phyloP scores from a whole-genome alignment of 1,140 invertebrate genomes.

The Drosophila pseudoananassae region DNA sequence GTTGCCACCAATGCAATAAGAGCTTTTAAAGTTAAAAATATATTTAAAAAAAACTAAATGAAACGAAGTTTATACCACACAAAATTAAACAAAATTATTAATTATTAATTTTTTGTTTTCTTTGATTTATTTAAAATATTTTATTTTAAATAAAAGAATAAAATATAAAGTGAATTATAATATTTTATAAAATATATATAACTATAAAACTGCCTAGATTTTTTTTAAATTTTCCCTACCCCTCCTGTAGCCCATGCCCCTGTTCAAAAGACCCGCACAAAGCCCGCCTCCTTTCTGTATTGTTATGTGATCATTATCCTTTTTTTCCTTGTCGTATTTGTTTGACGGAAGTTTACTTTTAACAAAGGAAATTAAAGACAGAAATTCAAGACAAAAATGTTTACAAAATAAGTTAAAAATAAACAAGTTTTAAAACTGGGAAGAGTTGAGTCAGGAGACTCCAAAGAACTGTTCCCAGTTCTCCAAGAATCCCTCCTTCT shows the following conservation, averaged over 20 bases:
- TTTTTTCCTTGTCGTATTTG: not conserved
- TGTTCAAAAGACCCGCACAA: constrained; percentile 1
- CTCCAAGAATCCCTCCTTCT: not conserved
- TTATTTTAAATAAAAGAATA: too few species aligned
- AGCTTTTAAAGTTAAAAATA: too few species aligned
- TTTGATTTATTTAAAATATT: too few species aligned
- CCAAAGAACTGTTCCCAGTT: constrained; percentile 3
- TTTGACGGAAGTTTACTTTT: constrained; percentile 34
- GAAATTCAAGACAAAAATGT: constrained; percentile 2
- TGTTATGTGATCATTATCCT: constrained; percentile 57
- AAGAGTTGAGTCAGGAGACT: not conserved
- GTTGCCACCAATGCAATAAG: too few species aligned
- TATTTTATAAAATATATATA: too few species aligned
- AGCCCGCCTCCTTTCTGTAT: constrained; percentile 15
- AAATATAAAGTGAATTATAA: too few species aligned
- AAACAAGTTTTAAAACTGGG: not conserved
- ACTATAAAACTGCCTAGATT: too few species aligned
- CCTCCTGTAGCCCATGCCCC: not conserved
- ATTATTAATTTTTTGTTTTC: too few species aligned
- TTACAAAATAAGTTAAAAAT: not conserved
- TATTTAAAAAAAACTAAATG: too few species aligned
- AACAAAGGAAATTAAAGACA: constrained; percentile 21
- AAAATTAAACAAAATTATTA: too few species aligned
- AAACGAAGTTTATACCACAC: too few species aligned
- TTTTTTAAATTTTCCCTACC: not conserved